A percentile compares a stretch with the other conserved stretches of the same genome.
Evolutionary conservation across 2,797 vertebrate genomes (phyloP).

Genomic region (Urophycis tenuis): DNA sequence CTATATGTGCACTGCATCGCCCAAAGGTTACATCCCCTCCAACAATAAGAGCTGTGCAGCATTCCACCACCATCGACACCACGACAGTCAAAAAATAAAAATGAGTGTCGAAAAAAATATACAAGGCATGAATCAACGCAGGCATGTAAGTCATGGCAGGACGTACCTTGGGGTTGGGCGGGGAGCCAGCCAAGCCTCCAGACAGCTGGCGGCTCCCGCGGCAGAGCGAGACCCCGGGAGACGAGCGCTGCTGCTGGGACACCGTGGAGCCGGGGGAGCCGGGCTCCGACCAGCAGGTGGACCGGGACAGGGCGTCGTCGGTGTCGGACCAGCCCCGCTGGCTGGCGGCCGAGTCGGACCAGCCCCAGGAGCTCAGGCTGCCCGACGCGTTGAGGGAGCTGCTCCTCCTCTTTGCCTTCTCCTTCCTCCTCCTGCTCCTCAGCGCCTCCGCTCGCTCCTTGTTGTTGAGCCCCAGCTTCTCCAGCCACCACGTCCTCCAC

Average conservation of each 20-base stretch:
- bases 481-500: slow-evolving; percentile 76
- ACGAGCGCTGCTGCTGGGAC: no score
- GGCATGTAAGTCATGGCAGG: not conserved
- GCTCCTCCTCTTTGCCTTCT: slow-evolving; percentile 50
- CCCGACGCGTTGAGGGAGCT: slow-evolving; percentile 61
- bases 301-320: not conserved
- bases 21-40: no score
- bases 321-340: slow-evolving; percentile 43
- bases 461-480: slow-evolving; percentile 49
- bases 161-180: not conserved
- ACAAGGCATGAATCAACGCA: no score
- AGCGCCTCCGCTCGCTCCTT: slow-evolving; percentile 50
- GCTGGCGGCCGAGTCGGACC: slow-evolving; percentile 30
- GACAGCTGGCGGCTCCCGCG: no score
- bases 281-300: not conserved
- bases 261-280: not conserved
- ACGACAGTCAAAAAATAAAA: no score
- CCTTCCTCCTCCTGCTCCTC: slow-evolving; percentile 58
- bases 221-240: no score
- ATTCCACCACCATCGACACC: no score
- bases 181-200: not conserved
- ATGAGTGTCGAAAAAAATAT: no score
- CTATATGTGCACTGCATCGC: no score
- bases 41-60: no score
- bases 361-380: slow-evolving; percentile 65